Evolutionary conservation across 2,888 invertebrate genomes (phyloP), one percentile per base, ranked within the genome.

Genomic region (Archips xylosteana): DNA sequence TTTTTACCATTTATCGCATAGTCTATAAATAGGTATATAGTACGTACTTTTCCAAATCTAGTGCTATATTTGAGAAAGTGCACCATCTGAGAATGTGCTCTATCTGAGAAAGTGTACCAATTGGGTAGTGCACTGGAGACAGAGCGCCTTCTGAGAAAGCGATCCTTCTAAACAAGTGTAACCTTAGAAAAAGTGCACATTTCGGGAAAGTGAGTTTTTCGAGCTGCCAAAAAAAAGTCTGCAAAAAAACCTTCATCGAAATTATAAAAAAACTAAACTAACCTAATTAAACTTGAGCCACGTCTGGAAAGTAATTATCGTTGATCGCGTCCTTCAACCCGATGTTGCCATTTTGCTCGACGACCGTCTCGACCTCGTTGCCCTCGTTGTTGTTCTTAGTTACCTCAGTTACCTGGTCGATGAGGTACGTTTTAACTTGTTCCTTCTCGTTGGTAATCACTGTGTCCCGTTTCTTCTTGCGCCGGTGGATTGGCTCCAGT

Each of bases 311-410:
- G 66, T 81, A 82, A 61, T 85, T 86, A 64, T 86, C 81, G 12
- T 87, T 83, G 49, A 79, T 39, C 0, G 73, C 45, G 1, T 73
- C 62, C 39, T 75, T 77, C 1, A 84, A 6, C 0, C 85, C 79
- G 0, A 88, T 76, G 51, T 92, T 92, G 0, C 93, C 93, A 47
- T 92, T 92, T 12, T 82, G 76, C 72, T 91, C 92, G 0, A 90
- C 79, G 0, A 89, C 70, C 0, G 87, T 82, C 0, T 87, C 87
- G 5, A 85, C 83, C 1, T 75, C 75, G 0, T 73, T 54, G 13
- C 77, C 79, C 1, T 82, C 54, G 64, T 91, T 90, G 77, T 90
- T 90, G 68, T 89, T 89, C 12, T 80, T 75, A n/a, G 39, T 3
- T 1, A 34, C 4, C 12, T 80, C 75, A n/a, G 39, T 3, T 1